Evolutionary conservation across 2,888 invertebrate genomes (phyloP).

Genomic region (Seira ritae): DNA sequence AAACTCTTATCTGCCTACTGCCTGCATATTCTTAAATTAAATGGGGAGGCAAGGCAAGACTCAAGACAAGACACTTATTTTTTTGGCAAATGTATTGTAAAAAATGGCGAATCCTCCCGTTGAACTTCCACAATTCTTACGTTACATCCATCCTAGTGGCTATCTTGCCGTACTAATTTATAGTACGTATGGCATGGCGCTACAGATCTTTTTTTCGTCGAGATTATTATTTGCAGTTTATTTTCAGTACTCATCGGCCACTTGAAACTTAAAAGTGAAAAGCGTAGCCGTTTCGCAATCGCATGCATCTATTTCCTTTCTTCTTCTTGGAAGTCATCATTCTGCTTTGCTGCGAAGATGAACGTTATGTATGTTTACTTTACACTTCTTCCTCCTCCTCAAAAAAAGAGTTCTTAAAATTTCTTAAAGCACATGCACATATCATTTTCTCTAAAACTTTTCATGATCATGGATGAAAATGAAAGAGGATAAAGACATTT

Average conservation of each 20-base stretch:
- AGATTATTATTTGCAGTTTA: no score
- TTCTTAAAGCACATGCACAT: not conserved
- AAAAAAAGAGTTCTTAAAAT: not conserved
- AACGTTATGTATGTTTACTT: not conserved
- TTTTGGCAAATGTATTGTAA: conserved; percentile 61
- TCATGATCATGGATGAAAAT: conserved; percentile 1
- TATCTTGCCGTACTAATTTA: no score
- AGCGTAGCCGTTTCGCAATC: no score
- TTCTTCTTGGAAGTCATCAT: not conserved
- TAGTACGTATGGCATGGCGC: no score
- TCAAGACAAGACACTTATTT: conserved; percentile 2
- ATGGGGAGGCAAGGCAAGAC: no score
- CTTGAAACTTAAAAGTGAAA: no score
- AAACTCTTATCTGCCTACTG: not conserved
- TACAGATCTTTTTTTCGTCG: no score
- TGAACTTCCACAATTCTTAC: not conserved
- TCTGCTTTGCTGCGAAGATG: not conserved
- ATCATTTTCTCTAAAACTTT: conserved; percentile 34
- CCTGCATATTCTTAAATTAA: not conserved
- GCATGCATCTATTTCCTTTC: no score
- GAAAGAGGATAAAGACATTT: not conserved
- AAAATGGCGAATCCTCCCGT: conserved; percentile 28
- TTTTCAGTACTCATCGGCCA: no score
- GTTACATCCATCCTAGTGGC: no score
- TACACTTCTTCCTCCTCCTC: not conserved